Percentiles rank a stretch among this genome's conserved stretches.
These are phyloP conservation scores for Gryllus bimaculatus DNA, from an alignment of 1,140 invertebrate species.

Conservation along the genomic window DNA sequence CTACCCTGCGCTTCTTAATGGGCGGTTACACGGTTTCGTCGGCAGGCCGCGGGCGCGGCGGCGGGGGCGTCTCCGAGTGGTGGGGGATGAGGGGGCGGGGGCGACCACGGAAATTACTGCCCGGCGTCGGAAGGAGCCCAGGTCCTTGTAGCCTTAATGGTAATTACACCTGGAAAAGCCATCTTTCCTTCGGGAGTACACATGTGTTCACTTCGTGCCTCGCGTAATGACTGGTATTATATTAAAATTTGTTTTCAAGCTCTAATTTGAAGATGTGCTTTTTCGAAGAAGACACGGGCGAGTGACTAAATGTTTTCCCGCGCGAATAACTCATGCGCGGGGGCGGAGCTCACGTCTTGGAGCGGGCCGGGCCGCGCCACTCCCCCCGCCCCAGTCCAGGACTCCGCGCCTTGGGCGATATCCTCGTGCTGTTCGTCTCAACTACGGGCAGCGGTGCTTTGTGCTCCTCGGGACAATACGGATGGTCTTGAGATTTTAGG, in stretches of 20 bases:
- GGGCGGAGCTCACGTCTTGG: too few species aligned
- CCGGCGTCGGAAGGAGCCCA: not conserved
- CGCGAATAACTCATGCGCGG: too few species aligned
- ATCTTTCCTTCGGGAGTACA: not conserved
- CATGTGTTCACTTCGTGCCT: not conserved
- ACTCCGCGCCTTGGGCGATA: too few species aligned
- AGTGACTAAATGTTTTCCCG: not conserved
- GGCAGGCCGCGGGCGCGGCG: too few species aligned
- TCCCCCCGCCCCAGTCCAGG: too few species aligned
- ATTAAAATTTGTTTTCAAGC: constrained; percentile 6
- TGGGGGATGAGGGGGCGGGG: not conserved
- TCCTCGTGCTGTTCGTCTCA: too few species aligned
- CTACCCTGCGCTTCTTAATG: not conserved
- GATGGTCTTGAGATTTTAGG: too few species aligned
- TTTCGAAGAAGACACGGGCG: not conserved
- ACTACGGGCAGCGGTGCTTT: too few species aligned
- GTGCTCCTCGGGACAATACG: too few species aligned
- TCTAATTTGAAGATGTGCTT: not conserved
- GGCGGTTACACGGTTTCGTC: not conserved
- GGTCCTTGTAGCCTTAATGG: not conserved
- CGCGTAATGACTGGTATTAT: not conserved
- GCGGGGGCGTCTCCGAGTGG: not conserved
- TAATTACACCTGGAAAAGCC: not conserved
- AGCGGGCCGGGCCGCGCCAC: too few species aligned
- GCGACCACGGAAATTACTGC: not conserved